These are phyloP conservation scores for Zophobas morio DNA, from an alignment of 1,140 invertebrate species.

Conservation along the genomic window DNA sequence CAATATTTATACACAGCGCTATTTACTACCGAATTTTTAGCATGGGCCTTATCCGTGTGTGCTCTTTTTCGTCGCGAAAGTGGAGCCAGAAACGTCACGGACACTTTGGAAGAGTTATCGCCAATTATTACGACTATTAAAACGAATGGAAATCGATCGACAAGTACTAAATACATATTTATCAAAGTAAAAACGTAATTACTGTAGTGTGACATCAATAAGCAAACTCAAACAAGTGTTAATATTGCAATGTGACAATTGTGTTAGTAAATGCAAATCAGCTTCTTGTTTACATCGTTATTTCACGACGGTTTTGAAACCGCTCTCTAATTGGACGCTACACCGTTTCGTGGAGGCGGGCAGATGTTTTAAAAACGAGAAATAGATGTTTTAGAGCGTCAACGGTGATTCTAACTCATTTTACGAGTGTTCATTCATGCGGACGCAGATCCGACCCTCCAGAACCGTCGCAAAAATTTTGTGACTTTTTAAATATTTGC, in stretches of 20 bases:
- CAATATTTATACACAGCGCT: slow-evolving; percentile 10
- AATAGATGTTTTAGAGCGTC: too few species aligned
- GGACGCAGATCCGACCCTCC: too few species aligned
- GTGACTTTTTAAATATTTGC: too few species aligned
- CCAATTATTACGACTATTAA: slow-evolving; percentile 30
- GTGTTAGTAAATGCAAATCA: slow-evolving; percentile 44
- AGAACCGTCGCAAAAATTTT: too few species aligned
- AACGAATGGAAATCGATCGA: background rate
- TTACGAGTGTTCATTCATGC: too few species aligned
- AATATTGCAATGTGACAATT: slow-evolving; percentile 40
- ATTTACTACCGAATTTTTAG: slow-evolving; percentile 42
- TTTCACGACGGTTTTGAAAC: slow-evolving; percentile 29
- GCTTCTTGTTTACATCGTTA: slow-evolving; percentile 26
- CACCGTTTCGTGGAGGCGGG: too few species aligned
- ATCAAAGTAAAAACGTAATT: slow-evolving; percentile 37
- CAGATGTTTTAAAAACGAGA: too few species aligned
- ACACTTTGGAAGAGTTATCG: slow-evolving; percentile 16
- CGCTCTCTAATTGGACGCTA: slow-evolving; percentile 23
- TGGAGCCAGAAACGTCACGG: too few species aligned
- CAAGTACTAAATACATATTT: slow-evolving; percentile 35
- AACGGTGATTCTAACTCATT: too few species aligned
- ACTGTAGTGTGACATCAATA: slow-evolving; percentile 43
- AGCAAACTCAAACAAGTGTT: slow-evolving; percentile 41
- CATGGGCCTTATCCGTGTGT: background rate
- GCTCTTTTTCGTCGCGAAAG: too few species aligned